phyloP scores from a whole-genome alignment of 2,888 invertebrate species.

The Spisula subtruncata region DNA sequence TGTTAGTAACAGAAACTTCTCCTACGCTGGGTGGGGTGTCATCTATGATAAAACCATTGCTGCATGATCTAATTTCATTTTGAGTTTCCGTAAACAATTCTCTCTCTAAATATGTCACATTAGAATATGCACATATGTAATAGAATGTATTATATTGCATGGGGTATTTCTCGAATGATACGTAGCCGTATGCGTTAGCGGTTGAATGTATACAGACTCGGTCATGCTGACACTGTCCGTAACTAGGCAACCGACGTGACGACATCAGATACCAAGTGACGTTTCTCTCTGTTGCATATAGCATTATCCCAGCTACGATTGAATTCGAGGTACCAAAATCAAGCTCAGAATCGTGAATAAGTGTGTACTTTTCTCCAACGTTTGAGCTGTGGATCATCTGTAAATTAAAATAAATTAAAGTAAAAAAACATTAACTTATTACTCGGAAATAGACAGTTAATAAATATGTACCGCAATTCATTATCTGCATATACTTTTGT shows the following conservation, averaged over 20 bases:
- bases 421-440: not conserved
- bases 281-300: slow-evolving; percentile 41
- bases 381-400: slow-evolving; percentile 53
- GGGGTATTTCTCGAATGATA: slow-evolving; percentile 18
- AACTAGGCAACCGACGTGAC: slow-evolving; percentile 34
- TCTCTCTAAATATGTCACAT: slow-evolving; percentile 29
- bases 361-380: slow-evolving; percentile 47
- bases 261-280: slow-evolving; percentile 67
- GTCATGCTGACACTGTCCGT: slow-evolving; percentile 30
- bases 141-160: slow-evolving; percentile 29
- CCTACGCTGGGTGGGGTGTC: slow-evolving; percentile 48
- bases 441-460: no score
- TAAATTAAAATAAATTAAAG: not conserved
- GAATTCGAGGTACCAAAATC: slow-evolving; percentile 50
- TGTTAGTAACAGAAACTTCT: slow-evolving; percentile 31
- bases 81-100: slow-evolving; percentile 53
- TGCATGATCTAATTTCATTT: slow-evolving; percentile 44
- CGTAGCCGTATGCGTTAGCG: slow-evolving; percentile 33
- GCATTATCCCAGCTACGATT: slow-evolving; percentile 51
- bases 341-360: slow-evolving; percentile 58
- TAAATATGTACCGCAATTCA: no score
- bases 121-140: slow-evolving; percentile 58
- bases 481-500: no score
- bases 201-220: slow-evolving; percentile 22
- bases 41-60: slow-evolving; percentile 61